These are phyloP conservation scores for Tuberolachnus salignus DNA, from an alignment of 2,888 invertebrate genomes.

Conservation along the genomic window DNA sequence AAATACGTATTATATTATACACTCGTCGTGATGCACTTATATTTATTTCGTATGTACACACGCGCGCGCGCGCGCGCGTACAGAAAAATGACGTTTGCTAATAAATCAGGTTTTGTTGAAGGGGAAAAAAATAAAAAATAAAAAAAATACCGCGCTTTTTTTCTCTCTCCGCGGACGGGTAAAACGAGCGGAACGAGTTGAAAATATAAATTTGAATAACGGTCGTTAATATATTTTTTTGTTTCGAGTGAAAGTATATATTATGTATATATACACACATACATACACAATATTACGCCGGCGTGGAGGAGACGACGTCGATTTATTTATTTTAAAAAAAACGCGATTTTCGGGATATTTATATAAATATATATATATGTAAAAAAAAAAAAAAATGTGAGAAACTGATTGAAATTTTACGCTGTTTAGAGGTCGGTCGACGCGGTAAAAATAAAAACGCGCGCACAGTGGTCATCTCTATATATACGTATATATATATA, in stretches of 20 bases:
- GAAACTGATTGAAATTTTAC: conserved; percentile 27
- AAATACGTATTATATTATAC: no score
- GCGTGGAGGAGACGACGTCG: neutral
- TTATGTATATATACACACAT: no score
- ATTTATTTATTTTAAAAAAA: conserved; percentile 12
- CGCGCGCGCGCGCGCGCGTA: neutral
- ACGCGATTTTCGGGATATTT: conserved; percentile 27
- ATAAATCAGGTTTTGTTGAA: conserved; percentile 35
- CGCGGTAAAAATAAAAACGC: neutral
- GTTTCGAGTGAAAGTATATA: conserved; percentile 44
- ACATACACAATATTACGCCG: no score
- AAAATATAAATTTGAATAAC: conserved; percentile 34
- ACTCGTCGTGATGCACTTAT: neutral
- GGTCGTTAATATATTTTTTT: conserved; percentile 21
- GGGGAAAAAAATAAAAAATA: no score
- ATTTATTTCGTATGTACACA: neutral
- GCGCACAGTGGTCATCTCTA: conserved; percentile 22
- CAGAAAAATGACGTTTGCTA: conserved; percentile 2
- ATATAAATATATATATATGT: no score
- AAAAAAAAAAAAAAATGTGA: neutral
- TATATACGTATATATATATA: no score
- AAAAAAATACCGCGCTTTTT: neutral
- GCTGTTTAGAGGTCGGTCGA: neutral
- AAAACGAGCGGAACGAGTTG: conserved; percentile 37
- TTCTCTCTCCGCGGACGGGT: neutral